phyloP scores from a whole-genome alignment of 2,113 vertebrate genomes.

The Malurus melanocephalus region DNA sequence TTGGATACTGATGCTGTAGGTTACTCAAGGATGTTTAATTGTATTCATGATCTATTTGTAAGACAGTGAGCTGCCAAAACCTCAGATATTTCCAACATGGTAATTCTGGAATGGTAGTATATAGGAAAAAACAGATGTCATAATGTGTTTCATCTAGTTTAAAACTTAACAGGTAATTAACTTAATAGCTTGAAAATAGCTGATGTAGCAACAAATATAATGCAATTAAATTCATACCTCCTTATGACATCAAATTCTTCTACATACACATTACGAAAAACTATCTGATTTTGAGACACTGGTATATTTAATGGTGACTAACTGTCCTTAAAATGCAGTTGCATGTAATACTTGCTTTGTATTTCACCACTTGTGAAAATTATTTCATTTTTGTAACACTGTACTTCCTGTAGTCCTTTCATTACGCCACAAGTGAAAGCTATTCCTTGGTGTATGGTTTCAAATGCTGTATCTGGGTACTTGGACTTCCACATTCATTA shows the following conservation, averaged over 20 bases:
- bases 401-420: background rate
- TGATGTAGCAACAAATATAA: constrained; percentile 54
- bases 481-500: background rate
- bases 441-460: background rate
- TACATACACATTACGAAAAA: background rate
- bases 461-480: background rate
- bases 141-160: constrained; percentile 46
- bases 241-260: constrained; percentile 37
- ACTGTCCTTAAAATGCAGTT: constrained; percentile 12
- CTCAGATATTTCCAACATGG: constrained; percentile 51
- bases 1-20: constrained; percentile 44
- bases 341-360: background rate
- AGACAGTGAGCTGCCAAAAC: constrained; percentile 53
- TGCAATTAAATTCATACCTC: constrained; percentile 32
- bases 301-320: constrained; percentile 3
- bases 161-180: constrained; percentile 59
- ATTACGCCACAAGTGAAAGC: background rate
- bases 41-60: constrained; percentile 60
- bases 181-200: constrained; percentile 50
- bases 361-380: constrained; percentile 5
- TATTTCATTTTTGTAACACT: background rate
- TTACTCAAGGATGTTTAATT: constrained; percentile 50
- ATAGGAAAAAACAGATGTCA: constrained; percentile 57
- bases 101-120: constrained; percentile 41
- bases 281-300: background rate